A percentile compares a stretch with the other conserved stretches of the same genome.
These are phyloP conservation scores for Lysandra coridon DNA, from an alignment of 2,888 invertebrate genomes.

Conservation along the genomic window DNA sequence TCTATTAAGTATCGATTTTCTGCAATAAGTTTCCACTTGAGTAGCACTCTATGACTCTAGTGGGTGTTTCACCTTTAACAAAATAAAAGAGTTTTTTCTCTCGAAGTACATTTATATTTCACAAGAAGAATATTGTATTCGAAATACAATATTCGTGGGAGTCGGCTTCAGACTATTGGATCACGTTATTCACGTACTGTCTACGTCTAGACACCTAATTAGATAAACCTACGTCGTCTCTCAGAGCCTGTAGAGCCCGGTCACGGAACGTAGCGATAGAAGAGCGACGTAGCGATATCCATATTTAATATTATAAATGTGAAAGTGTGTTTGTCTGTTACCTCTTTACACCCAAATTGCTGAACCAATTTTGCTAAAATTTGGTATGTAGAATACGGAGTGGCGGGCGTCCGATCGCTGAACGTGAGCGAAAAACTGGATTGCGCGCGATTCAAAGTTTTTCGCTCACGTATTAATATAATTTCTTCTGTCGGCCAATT, in stretches of 20 bases:
- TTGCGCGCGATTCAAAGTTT: too few relatives aligned
- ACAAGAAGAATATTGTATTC: too few relatives aligned
- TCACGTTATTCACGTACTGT: background rate
- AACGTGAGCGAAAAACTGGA: too few relatives aligned
- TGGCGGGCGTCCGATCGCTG: too few relatives aligned
- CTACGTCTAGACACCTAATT: slow-evolving; percentile 8
- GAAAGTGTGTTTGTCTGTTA: background rate
- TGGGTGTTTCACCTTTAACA: background rate
- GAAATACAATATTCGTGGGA: background rate
- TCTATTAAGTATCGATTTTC: too few relatives aligned
- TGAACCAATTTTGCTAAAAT: too few relatives aligned
- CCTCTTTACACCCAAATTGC: too few relatives aligned
- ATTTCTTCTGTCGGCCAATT: too few relatives aligned
- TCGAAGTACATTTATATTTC: background rate
- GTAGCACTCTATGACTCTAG: background rate
- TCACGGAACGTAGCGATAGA: background rate
- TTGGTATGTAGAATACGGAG: too few relatives aligned
- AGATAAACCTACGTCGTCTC: slow-evolving; percentile 1
- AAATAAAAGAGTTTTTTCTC: background rate
- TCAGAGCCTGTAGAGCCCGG: background rate
- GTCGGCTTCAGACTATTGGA: background rate
- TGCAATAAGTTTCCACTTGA: background rate
- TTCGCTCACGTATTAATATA: too few relatives aligned
- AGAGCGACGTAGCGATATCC: too few relatives aligned
- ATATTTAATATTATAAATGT: background rate